phyloP scores from a whole-genome alignment of 2,888 invertebrate species.

The Entomobrya multifasciata region DNA sequence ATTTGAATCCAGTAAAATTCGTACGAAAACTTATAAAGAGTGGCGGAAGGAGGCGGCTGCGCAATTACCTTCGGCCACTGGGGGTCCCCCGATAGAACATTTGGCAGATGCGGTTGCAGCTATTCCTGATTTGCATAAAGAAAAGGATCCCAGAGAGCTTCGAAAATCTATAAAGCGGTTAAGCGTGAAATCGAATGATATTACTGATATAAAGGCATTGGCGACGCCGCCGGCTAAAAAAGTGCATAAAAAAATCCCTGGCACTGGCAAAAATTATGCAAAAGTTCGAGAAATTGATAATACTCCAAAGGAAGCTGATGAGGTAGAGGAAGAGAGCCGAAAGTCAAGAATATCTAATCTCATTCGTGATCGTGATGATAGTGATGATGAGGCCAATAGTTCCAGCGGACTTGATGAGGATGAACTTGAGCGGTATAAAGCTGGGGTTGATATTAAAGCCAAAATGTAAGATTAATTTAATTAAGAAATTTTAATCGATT shows the following conservation, averaged over 20 bases:
- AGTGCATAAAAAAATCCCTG: no score
- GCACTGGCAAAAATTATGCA: not conserved
- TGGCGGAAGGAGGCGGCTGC: constrained; percentile 59
- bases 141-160: not conserved
- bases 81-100: constrained; percentile 40
- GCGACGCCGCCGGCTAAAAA: no score
- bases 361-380: not conserved
- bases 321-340: not conserved
- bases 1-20: constrained; percentile 31
- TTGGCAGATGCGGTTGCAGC: constrained; percentile 27
- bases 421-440: constrained; percentile 15
- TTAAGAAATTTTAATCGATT: no score
- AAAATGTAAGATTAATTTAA: no score
- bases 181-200: not conserved
- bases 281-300: not conserved
- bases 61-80: constrained; percentile 35
- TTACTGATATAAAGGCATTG: no score
- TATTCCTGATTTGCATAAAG: not conserved
- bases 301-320: not conserved
- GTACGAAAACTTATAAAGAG: constrained; percentile 10
- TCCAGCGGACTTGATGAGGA: not conserved
- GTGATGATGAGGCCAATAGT: not conserved
- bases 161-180: not conserved
- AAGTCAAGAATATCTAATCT: not conserved
- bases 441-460: constrained; percentile 42